Base-by-base conservation (phyloP, 2,113 vertebrate species). In the Amphiprion percula region DNA sequence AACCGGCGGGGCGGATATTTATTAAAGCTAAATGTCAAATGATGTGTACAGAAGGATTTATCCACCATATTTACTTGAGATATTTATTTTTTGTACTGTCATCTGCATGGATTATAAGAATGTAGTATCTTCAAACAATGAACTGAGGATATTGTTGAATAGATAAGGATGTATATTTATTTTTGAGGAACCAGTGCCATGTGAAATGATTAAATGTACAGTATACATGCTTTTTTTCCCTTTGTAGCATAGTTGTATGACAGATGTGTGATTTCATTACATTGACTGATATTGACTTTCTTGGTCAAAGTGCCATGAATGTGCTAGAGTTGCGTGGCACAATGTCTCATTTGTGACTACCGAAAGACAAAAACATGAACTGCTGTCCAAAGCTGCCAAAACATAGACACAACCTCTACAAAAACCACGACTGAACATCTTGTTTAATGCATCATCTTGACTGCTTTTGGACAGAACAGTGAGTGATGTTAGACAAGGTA, bases 131-230 rank as follows among this genome's bases (percentile, higher is more conserved):
- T 73, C 54, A 41, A 71, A 72, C 11, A 44, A 63, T 55, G 1
- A 79, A 47, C 58, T 46, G 9, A 69, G 19, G n/a, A 70, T 10
- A 44, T 59, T 74, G 50, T 74, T 28, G 10, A 84, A 72, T 61
- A 73, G 52, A 78, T 39, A 68, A 63, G 62, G 82, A 90, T 88
- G 78, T 82, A 65, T 76, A 85, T 86, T 89, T 88, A 87, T 91
- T 85, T 90, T 60, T 49, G 68, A 79, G 70, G 10, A 78, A 66
- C 23, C 50, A 54, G 78, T 88, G 71, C 54, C 73, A 84, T 79
- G 72, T 88, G 60, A 80, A 70, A 68, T 77, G 56, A 77, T 17
- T 67, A 54, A 46, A 15, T 87, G 87, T 88, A 69, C 44, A 85
- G 64, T 68, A 44, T 53, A 68, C 62, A 60, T 79, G 76, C 53